Conservation (phyloP, 1,140 invertebrate species). For the Lordiphosa mommai region DNA sequence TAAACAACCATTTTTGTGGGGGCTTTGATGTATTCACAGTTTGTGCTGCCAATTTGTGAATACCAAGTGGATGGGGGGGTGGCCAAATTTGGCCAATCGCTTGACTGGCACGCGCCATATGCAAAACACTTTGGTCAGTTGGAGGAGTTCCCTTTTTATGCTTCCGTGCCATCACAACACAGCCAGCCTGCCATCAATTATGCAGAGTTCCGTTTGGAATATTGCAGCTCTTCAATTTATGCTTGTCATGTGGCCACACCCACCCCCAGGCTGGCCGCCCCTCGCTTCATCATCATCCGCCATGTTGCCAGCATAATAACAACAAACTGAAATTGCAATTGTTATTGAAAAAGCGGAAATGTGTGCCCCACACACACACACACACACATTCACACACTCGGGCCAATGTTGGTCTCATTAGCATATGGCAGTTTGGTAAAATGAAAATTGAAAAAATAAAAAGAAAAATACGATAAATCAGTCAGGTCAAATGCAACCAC, state of each 20-base stretch:
- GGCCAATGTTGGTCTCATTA: conserved; percentile 32
- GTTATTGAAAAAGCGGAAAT: conserved; percentile 46
- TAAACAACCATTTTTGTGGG: conserved; percentile 24
- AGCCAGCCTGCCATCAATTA: conserved; percentile 52
- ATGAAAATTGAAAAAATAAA: conserved; percentile 9
- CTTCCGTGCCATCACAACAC: conserved; percentile 73
- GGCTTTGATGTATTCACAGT: conserved; percentile 53
- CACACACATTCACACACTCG: not conserved
- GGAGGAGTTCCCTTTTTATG: conserved; percentile 37
- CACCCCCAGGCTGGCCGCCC: conserved; percentile 10
- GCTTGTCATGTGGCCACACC: conserved; percentile 55
- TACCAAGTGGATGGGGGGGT: conserved; percentile 36
- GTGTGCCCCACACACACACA: conserved; percentile 28
- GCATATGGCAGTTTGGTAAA: conserved; percentile 32
- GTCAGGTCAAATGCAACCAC: conserved; percentile 12
- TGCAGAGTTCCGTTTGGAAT: conserved; percentile 61
- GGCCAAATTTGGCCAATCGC: conserved; percentile 65
- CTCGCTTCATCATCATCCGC: conserved; percentile 37
- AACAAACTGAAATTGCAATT: conserved; percentile 48
- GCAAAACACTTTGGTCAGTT: conserved; percentile 40
- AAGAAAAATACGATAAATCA: not conserved
- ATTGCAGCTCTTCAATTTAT: conserved; percentile 63
- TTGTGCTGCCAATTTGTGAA: conserved; percentile 49
- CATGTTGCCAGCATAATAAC: conserved; percentile 53
- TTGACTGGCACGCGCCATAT: conserved; percentile 67